These are phyloP conservation scores for Aphelenchoides besseyi DNA, from an alignment of 1,140 invertebrate genomes.

Conservation along the genomic window DNA sequence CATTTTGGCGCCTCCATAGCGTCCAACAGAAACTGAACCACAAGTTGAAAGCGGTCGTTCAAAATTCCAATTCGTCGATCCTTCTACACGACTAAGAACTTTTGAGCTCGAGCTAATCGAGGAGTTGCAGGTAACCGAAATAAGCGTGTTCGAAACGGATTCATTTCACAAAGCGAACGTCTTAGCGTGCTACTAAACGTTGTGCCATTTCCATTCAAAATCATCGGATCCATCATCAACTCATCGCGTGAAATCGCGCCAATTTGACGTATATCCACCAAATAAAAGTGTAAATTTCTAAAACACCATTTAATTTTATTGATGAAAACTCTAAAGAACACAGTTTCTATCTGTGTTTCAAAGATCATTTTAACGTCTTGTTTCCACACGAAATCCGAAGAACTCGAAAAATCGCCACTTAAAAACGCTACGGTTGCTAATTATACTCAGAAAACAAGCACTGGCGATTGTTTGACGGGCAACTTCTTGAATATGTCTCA, in stretches of 20 bases:
- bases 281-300: background rate
- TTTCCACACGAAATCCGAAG: too few relatives aligned
- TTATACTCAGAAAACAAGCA: background rate
- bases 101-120: conserved; percentile 42
- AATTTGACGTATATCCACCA: background rate
- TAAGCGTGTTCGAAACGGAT: conserved; percentile 51
- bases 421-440: background rate
- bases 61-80: conserved; percentile 54
- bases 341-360: too few relatives aligned
- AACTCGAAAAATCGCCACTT: background rate
- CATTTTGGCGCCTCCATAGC: conserved; percentile 8
- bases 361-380: too few relatives aligned
- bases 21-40: conserved; percentile 1
- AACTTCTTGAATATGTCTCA: background rate
- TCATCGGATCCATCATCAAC: conserved; percentile 5
- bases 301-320: too few relatives aligned
- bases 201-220: background rate
- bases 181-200: conserved; percentile 30
- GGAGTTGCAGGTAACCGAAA: conserved; percentile 55
- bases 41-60: conserved; percentile 43
- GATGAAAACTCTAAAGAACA: too few relatives aligned
- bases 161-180: conserved; percentile 57
- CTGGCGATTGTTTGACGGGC: too few relatives aligned
- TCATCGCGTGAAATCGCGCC: conserved; percentile 7
- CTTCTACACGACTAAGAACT: conserved; percentile 53